Evolutionary conservation across 2,113 vertebrate species (phyloP), one percentile per base, ranked within the genome.

Genomic region (Xenotilapia caudafasciata): DNA sequence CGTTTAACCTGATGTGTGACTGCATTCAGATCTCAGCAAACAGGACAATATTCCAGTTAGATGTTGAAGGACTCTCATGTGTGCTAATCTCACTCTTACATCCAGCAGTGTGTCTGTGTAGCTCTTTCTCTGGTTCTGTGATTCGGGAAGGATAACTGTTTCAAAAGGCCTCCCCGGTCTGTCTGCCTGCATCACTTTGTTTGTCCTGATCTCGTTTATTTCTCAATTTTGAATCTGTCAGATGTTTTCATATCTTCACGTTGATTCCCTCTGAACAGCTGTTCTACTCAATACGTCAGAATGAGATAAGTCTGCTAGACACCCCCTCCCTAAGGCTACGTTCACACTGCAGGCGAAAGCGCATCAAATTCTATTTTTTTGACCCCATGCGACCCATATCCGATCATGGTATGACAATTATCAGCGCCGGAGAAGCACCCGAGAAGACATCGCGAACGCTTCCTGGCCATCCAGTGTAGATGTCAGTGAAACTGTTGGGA

Each of bases 111-210:
- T 6, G 10, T 65, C 35, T 70, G 38, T 42, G n/a, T 45, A 10
- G 35, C 38, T 15, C n/a, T 42, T 42, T 40, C n/a, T 70, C n/a
- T 26, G 65, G n/a, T 45, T 26, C 65, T 70, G 31, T 38, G 33
- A 38, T 38, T 45, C 0, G 1, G 65, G 38, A 23, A 42, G 38
- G 0, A 0, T 9, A 23, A 70, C 7, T 0, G n/a, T 4, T 70
- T 70, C 7, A 23, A 42, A 70, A 17, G 6, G 40, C 21, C 68
- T 45, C 14, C 5, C 68, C 5, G 2, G 38, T 21, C 62, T 47
- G 56, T 38, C 40, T 17, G 40, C 4, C 68, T 26, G 9, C 23
- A 47, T 19, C 40, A 47, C 14, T 23, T 26, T 42, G 13, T 45
- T 70, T 42, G 12, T 47, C 68, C 21, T 28, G 14, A 45, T 68